A percentile compares a stretch with the other conserved stretches of the same genome.
These are phyloP conservation scores for Callionymus lyra DNA, from an alignment of 2,113 vertebrate species.

Conservation along the genomic window DNA sequence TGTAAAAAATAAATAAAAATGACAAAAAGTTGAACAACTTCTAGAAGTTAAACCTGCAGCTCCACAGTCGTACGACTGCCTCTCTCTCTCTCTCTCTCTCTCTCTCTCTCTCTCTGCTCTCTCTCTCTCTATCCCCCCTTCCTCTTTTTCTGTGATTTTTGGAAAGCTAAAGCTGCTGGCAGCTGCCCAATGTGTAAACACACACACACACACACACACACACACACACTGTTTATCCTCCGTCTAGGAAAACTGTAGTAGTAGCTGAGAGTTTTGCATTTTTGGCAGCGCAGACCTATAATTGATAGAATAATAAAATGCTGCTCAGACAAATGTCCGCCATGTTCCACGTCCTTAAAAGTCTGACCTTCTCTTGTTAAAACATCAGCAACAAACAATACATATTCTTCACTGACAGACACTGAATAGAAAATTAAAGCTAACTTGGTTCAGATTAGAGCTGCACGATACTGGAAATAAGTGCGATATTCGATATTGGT, in stretches of 20 bases:
- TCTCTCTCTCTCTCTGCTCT: constrained; percentile 14
- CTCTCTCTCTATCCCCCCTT: constrained; percentile 12
- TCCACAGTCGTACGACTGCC: constrained; percentile 6
- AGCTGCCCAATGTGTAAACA: constrained; percentile 50
- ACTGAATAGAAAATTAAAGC: neutral
- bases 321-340: constrained; percentile 31
- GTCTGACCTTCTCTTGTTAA: constrained; percentile 30
- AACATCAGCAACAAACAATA: constrained; percentile 13
- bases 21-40: too few species aligned
- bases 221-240: constrained; percentile 13
- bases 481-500: too few species aligned
- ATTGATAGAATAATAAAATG: constrained; percentile 56
- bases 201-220: constrained; percentile 12
- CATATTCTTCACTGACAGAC: constrained; percentile 1
- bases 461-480: too few species aligned
- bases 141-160: constrained; percentile 15
- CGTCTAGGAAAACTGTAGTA: constrained; percentile 39
- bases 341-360: constrained; percentile 32
- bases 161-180: constrained; percentile 42
- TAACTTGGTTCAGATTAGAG: too few species aligned
- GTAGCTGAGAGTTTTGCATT: constrained; percentile 45
- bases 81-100: constrained; percentile 14
- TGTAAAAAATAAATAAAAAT: too few species aligned
- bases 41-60: too few species aligned
- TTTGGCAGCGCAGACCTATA: constrained; percentile 52